Conservation (phyloP, 1,140 invertebrate genomes). For the Pseudachorutes palmiensis region DNA sequence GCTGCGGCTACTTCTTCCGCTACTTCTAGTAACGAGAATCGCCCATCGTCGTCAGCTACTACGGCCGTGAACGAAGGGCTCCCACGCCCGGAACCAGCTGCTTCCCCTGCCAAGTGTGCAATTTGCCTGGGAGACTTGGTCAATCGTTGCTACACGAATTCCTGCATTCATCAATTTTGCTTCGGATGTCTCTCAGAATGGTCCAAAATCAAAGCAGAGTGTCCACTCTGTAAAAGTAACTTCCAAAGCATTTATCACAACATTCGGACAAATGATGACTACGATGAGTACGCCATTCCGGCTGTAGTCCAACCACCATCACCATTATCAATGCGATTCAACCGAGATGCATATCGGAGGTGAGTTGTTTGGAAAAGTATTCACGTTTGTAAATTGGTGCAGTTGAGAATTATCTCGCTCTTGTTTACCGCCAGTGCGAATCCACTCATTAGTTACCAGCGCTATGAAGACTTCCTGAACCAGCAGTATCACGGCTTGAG, state of each 20-base stretch:
- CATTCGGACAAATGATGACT: constrained; percentile 74
- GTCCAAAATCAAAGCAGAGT: constrained; percentile 89
- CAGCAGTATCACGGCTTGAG: no score
- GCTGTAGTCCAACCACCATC: no score
- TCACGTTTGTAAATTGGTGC: no score
- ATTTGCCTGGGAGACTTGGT: constrained; percentile 79
- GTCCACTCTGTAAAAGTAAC: constrained; percentile 84
- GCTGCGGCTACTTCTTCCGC: not conserved
- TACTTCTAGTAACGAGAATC: not conserved
- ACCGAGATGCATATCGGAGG: no score
- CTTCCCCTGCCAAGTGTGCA: constrained; percentile 57
- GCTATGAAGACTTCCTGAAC: no score
- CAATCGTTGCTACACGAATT: constrained; percentile 84
- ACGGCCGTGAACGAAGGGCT: not conserved
- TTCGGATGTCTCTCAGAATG: constrained; percentile 85
- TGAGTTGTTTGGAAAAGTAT: no score
- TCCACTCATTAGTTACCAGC: no score
- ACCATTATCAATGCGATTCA: no score
- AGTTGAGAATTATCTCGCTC: no score
- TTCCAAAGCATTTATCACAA: constrained; percentile 89
- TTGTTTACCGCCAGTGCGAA: no score
- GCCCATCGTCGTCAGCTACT: not conserved
- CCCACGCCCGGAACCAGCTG: not conserved
- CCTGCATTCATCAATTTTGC: constrained; percentile 88
- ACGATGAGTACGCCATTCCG: constrained; percentile 71